A percentile compares a stretch with the other conserved stretches of the same genome.
phyloP scores from a whole-genome alignment of 1,140 invertebrate genomes.

The Rhynchophorus ferrugineus region DNA sequence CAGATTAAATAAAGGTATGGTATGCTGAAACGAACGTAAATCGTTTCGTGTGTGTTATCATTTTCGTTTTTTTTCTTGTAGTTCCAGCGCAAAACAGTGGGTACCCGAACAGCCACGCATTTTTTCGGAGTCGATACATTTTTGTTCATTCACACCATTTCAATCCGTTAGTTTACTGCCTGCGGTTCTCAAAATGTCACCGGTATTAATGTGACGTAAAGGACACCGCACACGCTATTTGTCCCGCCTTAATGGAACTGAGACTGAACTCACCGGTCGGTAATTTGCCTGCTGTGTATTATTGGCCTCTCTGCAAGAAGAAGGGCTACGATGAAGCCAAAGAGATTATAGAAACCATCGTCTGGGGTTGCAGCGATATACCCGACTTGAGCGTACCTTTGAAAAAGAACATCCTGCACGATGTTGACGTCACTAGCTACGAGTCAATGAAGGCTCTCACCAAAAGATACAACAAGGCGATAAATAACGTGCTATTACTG shows the following conservation, averaged over 20 bases:
- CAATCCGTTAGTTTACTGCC: background rate
- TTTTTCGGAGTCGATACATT: background rate
- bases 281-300: slow-evolving; percentile 10
- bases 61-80: slow-evolving; percentile 9
- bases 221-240: slow-evolving; percentile 5
- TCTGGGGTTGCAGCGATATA: slow-evolving; percentile 19
- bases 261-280: slow-evolving; percentile 21
- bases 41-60: slow-evolving; percentile 5
- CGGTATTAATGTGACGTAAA: slow-evolving; percentile 9
- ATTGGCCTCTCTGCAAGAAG: slow-evolving; percentile 20
- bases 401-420: slow-evolving; percentile 15
- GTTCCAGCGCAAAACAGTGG: background rate
- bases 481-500: slow-evolving; percentile 9
- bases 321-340: slow-evolving; percentile 16
- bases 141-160: slow-evolving; percentile 8
- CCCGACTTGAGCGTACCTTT: slow-evolving; percentile 17
- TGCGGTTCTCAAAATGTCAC: slow-evolving; percentile 10
- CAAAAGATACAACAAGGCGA: slow-evolving; percentile 18
- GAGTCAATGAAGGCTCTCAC: slow-evolving; percentile 20
- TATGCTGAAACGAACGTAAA: background rate
- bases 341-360: slow-evolving; percentile 18
- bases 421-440: slow-evolving; percentile 13
- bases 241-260: slow-evolving; percentile 7
- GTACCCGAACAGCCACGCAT: background rate
- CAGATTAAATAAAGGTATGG: slow-evolving; percentile 1